Conservation (phyloP, 2,797 vertebrate species). For the Bradypus variegatus region DNA sequence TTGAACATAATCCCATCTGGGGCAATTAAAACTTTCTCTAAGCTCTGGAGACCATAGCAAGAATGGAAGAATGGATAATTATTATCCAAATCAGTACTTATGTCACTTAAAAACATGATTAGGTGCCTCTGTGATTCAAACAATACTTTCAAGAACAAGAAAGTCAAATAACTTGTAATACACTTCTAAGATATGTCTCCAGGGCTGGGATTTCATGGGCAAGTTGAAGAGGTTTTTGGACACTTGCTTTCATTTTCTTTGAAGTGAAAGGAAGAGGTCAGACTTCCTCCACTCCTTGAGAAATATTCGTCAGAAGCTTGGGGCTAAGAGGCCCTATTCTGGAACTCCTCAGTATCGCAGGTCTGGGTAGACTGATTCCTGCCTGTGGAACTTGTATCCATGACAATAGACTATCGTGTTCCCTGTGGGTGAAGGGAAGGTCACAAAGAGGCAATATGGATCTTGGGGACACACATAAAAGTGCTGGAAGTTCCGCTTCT, state of each 20-base stretch:
- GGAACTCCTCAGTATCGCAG: neutral
- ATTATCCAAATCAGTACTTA: neutral
- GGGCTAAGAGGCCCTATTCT: neutral
- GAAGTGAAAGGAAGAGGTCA: neutral
- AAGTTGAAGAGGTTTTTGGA: neutral
- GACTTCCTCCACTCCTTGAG: neutral
- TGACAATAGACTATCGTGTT: no score
- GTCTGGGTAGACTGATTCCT: neutral
- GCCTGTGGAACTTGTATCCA: neutral
- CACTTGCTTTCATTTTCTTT: neutral
- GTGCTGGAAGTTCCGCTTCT: neutral
- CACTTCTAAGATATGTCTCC: neutral
- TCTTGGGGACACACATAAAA: no score
- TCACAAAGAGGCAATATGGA: neutral
- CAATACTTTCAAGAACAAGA: neutral
- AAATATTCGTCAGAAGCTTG: neutral
- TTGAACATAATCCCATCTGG: conserved; percentile 31
- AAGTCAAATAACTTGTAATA: neutral
- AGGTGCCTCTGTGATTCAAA: neutral
- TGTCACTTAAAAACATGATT: neutral
- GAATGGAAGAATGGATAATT: neutral
- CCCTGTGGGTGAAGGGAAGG: neutral
- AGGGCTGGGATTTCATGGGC: neutral
- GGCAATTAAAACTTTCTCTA: conserved; percentile 40
- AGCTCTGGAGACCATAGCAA: conserved; percentile 5